Evolutionary conservation across 1,140 invertebrate species (phyloP), one percentile per base, ranked within the genome.

Genomic region (Steinernema feltiae): DNA sequence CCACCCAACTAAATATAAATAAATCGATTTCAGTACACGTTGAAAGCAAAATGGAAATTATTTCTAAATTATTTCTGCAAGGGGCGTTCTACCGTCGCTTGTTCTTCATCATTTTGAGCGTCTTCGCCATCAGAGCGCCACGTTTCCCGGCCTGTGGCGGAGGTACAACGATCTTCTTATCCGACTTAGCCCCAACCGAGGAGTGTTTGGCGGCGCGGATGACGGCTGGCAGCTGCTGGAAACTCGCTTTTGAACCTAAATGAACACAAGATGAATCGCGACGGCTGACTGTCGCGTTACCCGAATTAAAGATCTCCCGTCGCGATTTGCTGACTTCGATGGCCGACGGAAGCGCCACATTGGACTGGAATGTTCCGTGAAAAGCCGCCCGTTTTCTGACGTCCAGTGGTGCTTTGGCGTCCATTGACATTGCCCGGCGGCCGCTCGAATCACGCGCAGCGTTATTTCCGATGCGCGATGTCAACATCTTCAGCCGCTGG

Each of bases 311-410:
- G 53, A 63, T 63, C 24, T 63, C 53, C 3, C 53, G 53, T 27
- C 53, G 53, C 53, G 53, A 63, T 27, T 63, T 63, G 53, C 53
- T 63, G 15, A 63, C 53, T 21, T 63, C 53, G 53, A 63, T 12
- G 24, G 53, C 53, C 53, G 53, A 63, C 3, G 53, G 53, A 3
- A 63, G 12, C 24, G 53, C 53, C 12, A 12, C 53, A 21, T 15
- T n/a, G 15, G 3, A 3, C 53, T 63, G 53, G 24, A 27, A 17
- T 7, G 53, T 63, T 7, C 53, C 53, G 53, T 15, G 24, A 21
- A 27, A 15, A 7, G 3, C 2, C 7, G 53, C 53, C 15, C 53
- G 12, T 21, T 63, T 63, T 3, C 24, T 7, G 12, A 63, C 53
- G 7, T 63, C 53, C 7, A 15, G 53, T 7, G 53, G 53, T 27